Percentiles rank a stretch among this genome's conserved stretches.
These are phyloP conservation scores for Volucella zonaria DNA, from an alignment of 2,888 invertebrate species.

Conservation along the genomic window DNA sequence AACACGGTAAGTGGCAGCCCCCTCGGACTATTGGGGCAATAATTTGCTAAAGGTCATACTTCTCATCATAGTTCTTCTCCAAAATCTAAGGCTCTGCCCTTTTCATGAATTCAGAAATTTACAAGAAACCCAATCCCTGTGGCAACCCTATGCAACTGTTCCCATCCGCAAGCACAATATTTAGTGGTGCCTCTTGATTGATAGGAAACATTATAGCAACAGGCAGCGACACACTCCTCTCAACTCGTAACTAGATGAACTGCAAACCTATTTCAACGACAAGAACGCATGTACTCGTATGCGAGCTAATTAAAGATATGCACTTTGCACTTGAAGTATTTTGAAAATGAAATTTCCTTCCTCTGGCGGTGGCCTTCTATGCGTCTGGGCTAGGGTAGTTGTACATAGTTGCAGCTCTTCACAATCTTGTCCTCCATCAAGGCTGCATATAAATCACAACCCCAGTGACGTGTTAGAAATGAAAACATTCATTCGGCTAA, in stretches of 20 bases:
- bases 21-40: no score
- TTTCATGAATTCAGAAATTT: no score
- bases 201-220: constrained; percentile 23
- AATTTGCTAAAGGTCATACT: no score
- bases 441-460: constrained; percentile 57
- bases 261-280: constrained; percentile 31
- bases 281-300: constrained; percentile 19
- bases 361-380: background rate
- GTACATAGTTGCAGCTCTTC: background rate
- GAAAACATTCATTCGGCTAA: constrained; percentile 61
- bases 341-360: constrained; percentile 24
- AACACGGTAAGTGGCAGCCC: no score
- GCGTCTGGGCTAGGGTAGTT: background rate
- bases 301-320: constrained; percentile 53
- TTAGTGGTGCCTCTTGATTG: constrained; percentile 9
- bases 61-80: no score
- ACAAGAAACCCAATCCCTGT: background rate
- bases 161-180: background rate
- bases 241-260: constrained; percentile 28
- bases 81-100: no score
- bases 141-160: constrained; percentile 2
- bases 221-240: background rate
- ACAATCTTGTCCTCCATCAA: constrained; percentile 39
- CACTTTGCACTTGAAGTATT: constrained; percentile 60
- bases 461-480: constrained; percentile 49